A percentile compares a stretch with the other conserved stretches of the same genome.
Evolutionary conservation across 2,888 invertebrate genomes (phyloP).

Genomic region (Drosophila aldrichi): DNA sequence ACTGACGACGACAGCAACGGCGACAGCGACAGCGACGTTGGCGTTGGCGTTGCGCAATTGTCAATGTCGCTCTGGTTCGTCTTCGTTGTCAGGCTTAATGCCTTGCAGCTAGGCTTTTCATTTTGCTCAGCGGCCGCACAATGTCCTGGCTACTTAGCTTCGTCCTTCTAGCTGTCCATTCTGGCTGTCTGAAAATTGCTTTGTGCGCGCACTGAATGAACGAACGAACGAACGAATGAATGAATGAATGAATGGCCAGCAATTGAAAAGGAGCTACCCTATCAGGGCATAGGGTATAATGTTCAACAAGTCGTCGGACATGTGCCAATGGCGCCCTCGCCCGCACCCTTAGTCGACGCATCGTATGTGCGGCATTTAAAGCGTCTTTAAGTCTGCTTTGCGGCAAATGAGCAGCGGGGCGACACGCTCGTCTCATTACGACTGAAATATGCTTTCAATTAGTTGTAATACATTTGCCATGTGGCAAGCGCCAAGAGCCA

Average conservation of each 20-base stretch:
- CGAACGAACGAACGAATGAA: slow-evolving; percentile 58
- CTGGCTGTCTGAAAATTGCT: slow-evolving; percentile 10
- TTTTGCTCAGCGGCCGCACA: slow-evolving; percentile 48
- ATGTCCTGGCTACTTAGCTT: slow-evolving; percentile 59
- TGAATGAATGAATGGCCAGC: slow-evolving; percentile 59
- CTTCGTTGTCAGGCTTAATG: slow-evolving; percentile 65
- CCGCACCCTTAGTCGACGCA: slow-evolving; percentile 20
- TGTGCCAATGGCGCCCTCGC: not conserved
- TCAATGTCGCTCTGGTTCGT: slow-evolving; percentile 51
- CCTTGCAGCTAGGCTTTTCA: slow-evolving; percentile 65
- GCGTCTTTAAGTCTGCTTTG: slow-evolving; percentile 31
- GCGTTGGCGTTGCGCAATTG: slow-evolving; percentile 42
- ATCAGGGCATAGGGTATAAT: slow-evolving; percentile 35
- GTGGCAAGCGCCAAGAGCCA: slow-evolving; percentile 16
- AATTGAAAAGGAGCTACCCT: slow-evolving; percentile 38
- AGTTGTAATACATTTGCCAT: slow-evolving; percentile 67
- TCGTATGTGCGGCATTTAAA: slow-evolving; percentile 56
- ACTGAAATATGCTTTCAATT: slow-evolving; percentile 75
- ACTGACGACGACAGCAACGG: slow-evolving; percentile 12
- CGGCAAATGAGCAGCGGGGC: slow-evolving; percentile 48
- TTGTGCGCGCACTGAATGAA: slow-evolving; percentile 46
- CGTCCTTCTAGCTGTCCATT: slow-evolving; percentile 33
- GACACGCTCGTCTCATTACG: slow-evolving; percentile 57
- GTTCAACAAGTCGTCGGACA: slow-evolving; percentile 65
- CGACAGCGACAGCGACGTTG: slow-evolving; percentile 8